phyloP scores from a whole-genome alignment of 2,888 invertebrate species.

The Scaeva pyrastri region DNA sequence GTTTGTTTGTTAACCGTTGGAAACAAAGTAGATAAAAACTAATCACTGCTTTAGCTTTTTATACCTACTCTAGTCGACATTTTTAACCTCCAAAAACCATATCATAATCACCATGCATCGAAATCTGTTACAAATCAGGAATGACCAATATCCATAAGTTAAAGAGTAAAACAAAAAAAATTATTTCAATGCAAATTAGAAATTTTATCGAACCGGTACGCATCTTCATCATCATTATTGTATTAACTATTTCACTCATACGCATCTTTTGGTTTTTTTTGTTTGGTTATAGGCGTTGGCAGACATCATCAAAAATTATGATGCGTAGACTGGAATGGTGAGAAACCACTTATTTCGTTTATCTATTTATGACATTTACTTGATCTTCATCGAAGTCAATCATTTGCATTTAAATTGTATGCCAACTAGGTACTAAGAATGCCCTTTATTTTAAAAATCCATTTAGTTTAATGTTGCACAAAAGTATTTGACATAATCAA shows the following conservation, averaged over 20 bases:
- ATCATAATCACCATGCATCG: neutral
- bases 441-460: too few species aligned
- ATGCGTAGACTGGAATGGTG: neutral
- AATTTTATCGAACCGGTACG: conserved; percentile 7
- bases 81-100: neutral
- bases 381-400: neutral
- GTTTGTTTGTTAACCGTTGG: neutral
- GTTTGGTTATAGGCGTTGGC: neutral
- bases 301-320: neutral
- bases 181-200: neutral
- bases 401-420: neutral
- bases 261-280: neutral
- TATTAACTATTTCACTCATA: neutral
- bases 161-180: neutral
- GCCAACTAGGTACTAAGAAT: too few species aligned
- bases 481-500: too few species aligned
- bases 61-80: neutral
- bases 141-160: neutral
- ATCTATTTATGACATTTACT: neutral
- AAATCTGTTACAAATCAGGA: neutral
- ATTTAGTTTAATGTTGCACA: too few species aligned
- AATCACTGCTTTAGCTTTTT: neutral
- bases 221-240: neutral
- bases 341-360: neutral
- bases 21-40: neutral